Evolutionary conservation across 2,797 vertebrate species (phyloP), one percentile per base, ranked within the genome.

Genomic region (Vultur gryphus): DNA sequence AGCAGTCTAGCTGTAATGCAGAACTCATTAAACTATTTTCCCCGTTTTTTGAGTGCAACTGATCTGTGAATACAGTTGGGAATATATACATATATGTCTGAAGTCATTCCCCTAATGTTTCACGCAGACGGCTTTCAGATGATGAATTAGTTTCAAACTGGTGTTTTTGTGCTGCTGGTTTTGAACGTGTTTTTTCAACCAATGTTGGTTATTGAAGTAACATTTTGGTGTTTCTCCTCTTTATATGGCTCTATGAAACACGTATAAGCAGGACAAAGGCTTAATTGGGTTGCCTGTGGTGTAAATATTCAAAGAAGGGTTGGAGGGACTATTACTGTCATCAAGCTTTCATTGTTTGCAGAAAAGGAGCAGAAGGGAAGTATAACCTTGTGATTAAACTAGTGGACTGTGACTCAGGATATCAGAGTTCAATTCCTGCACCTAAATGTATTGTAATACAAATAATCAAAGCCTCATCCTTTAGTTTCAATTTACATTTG

Each of bases 321-420:
- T 85, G 35, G 16, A 79, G 39, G 29, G 20, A 41, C 58, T 66
- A 15, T 62, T 18, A 25, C 33, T 67, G 49, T 39, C 58, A 54
- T 72, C 69, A 86, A 18, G 44, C 39, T 84, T 93, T 75, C 72
- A 49, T 43, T 81, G 44, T 83, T 59, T 84, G 29, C 61, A 87
- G 80, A 79, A 76, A 91, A 88, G 44, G 15, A 92, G 52, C 33
- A 84, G 79, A 91, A 85, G 33, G 46, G 61, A 93, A 93, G 62
- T 44, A 76, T 84, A 91, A 84, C 58, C 80, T 91, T 67, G 77
- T 79, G 70, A 88, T 96, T 95, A 95, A 95, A 76, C 80, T 76
- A 88, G 65, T 66, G 66, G 80, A 94, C 94, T 94, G 66, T 93
- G 73, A 92, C 89, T 93, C 31, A 18, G 28, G 51, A 72, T 76